Evolutionary conservation across 30 jellyfish, hydroid and myxozoan species (phyloP), one percentile per base, ranked within the genome.

Genomic region (Cassiopea andromeda): DNA sequence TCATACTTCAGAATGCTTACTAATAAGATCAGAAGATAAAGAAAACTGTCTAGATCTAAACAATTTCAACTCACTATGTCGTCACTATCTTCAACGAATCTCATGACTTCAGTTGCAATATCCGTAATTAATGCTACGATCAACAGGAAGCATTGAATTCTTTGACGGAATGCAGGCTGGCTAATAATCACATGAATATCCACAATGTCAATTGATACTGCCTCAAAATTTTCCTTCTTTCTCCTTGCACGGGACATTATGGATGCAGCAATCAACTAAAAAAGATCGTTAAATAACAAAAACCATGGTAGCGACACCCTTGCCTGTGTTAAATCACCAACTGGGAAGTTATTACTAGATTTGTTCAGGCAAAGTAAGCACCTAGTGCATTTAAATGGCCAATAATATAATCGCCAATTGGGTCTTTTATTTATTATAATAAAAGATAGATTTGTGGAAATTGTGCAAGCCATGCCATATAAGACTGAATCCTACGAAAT

Each of bases 151-250:
- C 93, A 85, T 7, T 58, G 64, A 19, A 85, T 59, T 57, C 93
- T 60, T 45, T 85, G 78, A 10, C 87, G 93, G 47, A 85, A 85
- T 16, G 78, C 46, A 6, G 87, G 81, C 73, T 46, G 19, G 13
- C 82, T 48, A 5, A 73, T 43, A 46, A 85, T 75, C 81, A 85
- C 1, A 58, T 85, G 93, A 15, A 48, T 19, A 54, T 85, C 93
- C 44, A 85, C 69, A 48, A 85, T 85, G 60, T 85, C 87, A 59
- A 71, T 59, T 27, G 75, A 43, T 0, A 38, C 69, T 49, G 18
- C n/a, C 48, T 9, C 54, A 6, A 7, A 5, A 16, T 82, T 69
- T 68, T 48, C 46, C 46, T 46, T 45, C 69, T 45, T 59, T 2
- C 73, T 82, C 1, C 19, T 64, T 45, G 90, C 90, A 49, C 82